phyloP scores from a whole-genome alignment of 2,113 vertebrate genomes.

The Sylvilagus bachmani region DNA sequence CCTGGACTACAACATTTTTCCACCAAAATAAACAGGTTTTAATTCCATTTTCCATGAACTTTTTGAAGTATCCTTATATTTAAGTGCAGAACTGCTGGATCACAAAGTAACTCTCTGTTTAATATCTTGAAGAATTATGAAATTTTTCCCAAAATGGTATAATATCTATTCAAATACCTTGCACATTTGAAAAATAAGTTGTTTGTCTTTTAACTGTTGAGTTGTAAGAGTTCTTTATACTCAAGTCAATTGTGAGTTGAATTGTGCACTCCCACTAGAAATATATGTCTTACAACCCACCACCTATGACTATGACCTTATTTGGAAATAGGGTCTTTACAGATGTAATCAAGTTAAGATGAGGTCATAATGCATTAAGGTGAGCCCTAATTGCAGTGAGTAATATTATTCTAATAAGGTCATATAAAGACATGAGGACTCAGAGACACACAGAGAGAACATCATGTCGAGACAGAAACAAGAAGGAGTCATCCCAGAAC shows the following conservation, averaged over 20 bases:
- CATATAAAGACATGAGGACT: neutral
- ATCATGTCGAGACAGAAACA: neutral
- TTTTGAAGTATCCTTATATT: too few species aligned
- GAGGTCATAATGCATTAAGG: neutral
- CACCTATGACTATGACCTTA: neutral
- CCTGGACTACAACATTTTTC: too few species aligned
- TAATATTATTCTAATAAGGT: neutral
- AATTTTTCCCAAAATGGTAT: neutral
- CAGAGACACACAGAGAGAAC: neutral
- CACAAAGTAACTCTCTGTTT: constrained; percentile 4
- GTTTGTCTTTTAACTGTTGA: neutral
- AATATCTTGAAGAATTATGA: neutral
- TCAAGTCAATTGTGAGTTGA: neutral
- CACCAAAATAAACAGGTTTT: too few species aligned
- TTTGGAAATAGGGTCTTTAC: neutral
- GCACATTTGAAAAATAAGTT: neutral
- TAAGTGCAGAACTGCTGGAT: neutral
- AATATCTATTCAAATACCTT: constrained; percentile 25
- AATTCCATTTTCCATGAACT: too few species aligned
- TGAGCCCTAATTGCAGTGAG: neutral
- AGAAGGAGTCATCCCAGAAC: neutral
- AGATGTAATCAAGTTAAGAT: constrained; percentile 18
- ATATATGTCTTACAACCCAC: neutral
- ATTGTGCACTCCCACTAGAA: neutral
- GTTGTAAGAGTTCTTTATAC: neutral